phyloP scores from a whole-genome alignment of 2,888 invertebrate genomes.

The Chydorus sphaericus region DNA sequence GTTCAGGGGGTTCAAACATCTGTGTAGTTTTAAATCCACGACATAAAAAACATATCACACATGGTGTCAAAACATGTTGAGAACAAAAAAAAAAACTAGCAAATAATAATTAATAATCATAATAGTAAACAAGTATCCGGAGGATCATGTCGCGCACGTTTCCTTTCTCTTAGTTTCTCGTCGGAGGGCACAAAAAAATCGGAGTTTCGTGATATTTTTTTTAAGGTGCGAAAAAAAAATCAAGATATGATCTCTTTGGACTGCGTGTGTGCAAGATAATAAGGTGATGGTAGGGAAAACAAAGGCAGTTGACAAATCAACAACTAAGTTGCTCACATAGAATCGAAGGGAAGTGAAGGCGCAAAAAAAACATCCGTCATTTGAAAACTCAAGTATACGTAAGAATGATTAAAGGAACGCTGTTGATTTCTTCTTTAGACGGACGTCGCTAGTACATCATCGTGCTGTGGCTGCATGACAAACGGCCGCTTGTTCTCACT shows the following conservation, averaged over 20 bases:
- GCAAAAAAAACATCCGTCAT: neutral
- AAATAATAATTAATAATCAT: conserved; percentile 4
- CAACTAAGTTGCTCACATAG: conserved; percentile 1
- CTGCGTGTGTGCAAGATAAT: neutral
- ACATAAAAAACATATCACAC: conserved; percentile 8
- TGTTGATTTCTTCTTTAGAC: neutral
- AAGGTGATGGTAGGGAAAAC: too few relatives aligned
- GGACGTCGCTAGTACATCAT: conserved; percentile 1
- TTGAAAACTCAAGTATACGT: neutral
- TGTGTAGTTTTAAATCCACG: conserved; percentile 4
- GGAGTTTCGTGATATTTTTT: neutral
- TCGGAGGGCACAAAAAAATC: neutral
- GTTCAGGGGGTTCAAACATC: neutral
- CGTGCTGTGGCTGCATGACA: neutral
- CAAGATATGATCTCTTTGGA: conserved; percentile 3
- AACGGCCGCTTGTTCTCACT: conserved; percentile 3
- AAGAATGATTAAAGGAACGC: neutral
- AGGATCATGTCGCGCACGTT: conserved; percentile 6
- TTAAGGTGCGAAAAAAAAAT: neutral
- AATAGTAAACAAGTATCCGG: conserved; percentile 8
- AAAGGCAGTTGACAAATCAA: conserved; percentile 4
- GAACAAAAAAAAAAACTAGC: conserved; percentile 4
- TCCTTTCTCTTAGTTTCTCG: too few relatives aligned
- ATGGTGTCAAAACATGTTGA: conserved; percentile 4
- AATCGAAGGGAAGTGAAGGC: too few relatives aligned